Base-by-base conservation (phyloP, 1,140 invertebrate genomes). In the Sweltsa coloradensis region DNA sequence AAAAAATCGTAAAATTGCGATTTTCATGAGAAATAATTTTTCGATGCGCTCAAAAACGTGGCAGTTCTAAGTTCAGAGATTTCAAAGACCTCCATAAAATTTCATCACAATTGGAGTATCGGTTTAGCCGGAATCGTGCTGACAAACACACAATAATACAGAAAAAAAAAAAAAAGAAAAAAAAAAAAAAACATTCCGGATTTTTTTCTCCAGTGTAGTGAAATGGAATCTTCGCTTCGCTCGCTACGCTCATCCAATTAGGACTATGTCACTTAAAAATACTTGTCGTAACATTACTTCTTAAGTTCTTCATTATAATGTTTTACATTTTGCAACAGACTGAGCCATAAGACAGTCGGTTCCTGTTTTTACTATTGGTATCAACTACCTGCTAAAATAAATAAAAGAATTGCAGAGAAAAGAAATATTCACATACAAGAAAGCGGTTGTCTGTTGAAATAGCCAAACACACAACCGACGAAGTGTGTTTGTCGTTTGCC, bases 381-480 rank as follows among this genome's bases (percentile, higher is more conserved):
- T 45, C 37, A 43, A 2, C 2, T 11, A 14, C 13, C 11, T 23
- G 14, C 18, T 14, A 46, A n/a, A 41, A 2, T 48, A 24, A 18
- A 13, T 22, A 27, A 25, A 3, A 37, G n/a, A 25, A 47, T 14
- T 11, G 31, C 18, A 34, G 16, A 26, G 14, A n/a, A 27, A 31
- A 11, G 34, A 29, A 43, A 27, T 31, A 40, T 19, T 52, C 19
- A 56, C 65, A 67, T 60, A 79, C 81, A 64, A 97, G 70, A 70
- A 78, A 95, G 71, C 89, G 89, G 47, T 70, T 72, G 70, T 96
- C 90, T 27, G 76, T 76, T 14, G 90, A 86, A 34, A 96, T 66
- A 7, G 90, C 85, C 43, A 97, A 58, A 36, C 74, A 70, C 22
- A 77, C 69, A 14, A 92, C 72, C 49, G 75, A 63, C 47, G 68